phyloP scores from a whole-genome alignment of 2,888 invertebrate genomes.

The Dione vanillae region DNA sequence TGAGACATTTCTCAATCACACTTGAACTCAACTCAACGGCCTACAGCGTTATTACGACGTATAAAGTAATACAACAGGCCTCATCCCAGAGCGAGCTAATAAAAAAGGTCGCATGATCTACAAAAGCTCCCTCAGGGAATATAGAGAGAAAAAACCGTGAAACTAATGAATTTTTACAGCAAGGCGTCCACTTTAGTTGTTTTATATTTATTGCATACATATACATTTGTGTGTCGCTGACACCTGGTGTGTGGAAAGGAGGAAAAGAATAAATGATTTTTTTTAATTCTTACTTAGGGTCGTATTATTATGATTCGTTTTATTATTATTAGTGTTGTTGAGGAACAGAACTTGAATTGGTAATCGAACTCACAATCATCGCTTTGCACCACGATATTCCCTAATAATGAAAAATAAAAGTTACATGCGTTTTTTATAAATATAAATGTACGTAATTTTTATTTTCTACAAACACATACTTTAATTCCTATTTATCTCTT shows the following conservation, averaged over 20 bases:
- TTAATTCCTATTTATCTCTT: too few species aligned
- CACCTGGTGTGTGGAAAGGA: not conserved
- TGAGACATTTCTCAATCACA: not conserved
- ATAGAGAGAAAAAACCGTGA: conserved; percentile 1
- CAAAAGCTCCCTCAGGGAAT: conserved; percentile 6
- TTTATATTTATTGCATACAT: conserved; percentile 19
- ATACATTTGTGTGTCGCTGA: not conserved
- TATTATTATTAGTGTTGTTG: too few species aligned
- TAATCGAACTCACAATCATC: too few species aligned
- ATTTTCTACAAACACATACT: too few species aligned
- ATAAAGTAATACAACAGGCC: not conserved
- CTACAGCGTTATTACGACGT: not conserved
- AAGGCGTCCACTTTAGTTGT: conserved; percentile 6
- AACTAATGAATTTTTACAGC: conserved; percentile 27
- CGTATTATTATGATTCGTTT: too few species aligned
- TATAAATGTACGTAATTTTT: too few species aligned
- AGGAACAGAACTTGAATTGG: too few species aligned
- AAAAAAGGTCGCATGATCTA: conserved; percentile 11
- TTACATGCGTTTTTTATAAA: too few species aligned
- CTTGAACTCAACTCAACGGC: not conserved
- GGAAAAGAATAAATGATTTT: not conserved
- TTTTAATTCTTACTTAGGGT: not conserved
- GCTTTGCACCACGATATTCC: too few species aligned
- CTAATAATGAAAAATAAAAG: too few species aligned
- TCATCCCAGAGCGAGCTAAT: not conserved